Conservation (phyloP, 2,113 vertebrate species). For the Apodemus speciosus region DNA sequence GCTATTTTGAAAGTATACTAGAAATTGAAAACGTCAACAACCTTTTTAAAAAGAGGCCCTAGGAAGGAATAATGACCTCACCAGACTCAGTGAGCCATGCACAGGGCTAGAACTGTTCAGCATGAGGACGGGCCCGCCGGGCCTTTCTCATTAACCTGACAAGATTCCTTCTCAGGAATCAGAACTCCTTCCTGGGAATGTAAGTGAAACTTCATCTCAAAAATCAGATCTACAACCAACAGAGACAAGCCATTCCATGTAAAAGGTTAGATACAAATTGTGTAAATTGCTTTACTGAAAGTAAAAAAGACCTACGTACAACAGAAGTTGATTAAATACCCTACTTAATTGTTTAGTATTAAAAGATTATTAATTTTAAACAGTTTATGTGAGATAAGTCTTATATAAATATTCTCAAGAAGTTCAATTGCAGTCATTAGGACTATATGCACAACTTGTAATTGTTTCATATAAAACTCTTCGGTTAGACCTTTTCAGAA, state of each 20-base stretch:
- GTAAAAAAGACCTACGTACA: background rate
- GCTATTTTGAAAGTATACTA: background rate
- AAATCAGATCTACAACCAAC: background rate
- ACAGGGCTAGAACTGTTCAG: background rate
- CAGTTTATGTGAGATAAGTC: conserved; percentile 22
- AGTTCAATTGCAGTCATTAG: background rate
- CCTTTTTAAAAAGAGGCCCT: no score
- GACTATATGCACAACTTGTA: background rate
- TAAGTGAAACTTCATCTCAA: conserved; percentile 10
- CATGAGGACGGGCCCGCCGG: background rate
- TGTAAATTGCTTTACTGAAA: background rate
- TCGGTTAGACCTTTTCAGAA: background rate
- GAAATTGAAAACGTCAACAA: conserved; percentile 27
- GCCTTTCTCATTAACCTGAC: conserved; percentile 17
- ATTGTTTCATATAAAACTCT: background rate
- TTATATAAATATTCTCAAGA: conserved; percentile 25
- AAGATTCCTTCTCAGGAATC: background rate
- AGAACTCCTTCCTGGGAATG: background rate
- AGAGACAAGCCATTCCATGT: background rate
- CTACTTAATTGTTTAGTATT: background rate
- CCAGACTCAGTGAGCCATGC: background rate
- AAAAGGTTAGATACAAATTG: background rate
- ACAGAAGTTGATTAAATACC: background rate
- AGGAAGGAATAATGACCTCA: background rate
- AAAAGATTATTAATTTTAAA: conserved; percentile 15